phyloP scores from a whole-genome alignment of 2,888 invertebrate species.

The Thereva unica region DNA sequence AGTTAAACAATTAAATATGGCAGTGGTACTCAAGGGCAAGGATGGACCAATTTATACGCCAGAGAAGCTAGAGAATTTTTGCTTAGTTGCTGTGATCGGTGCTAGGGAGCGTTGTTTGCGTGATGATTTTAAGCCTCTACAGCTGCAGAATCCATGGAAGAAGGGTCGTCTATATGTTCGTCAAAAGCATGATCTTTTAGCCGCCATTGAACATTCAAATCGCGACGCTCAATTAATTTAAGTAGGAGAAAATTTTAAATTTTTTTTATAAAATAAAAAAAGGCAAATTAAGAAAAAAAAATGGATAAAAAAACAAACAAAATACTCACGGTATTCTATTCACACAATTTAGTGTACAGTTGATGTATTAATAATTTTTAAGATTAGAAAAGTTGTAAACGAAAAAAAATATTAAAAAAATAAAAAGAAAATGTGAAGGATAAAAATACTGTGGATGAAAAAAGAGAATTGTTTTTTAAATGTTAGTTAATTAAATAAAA shows the following conservation, averaged over 20 bases:
- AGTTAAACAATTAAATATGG: constrained; percentile 94
- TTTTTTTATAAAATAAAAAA: too few relatives aligned
- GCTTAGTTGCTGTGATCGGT: constrained; percentile 93
- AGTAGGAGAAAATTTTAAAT: constrained; percentile 2
- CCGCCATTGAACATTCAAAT: constrained; percentile 85
- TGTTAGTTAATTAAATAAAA: too few relatives aligned
- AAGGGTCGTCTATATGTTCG: constrained; percentile 91
- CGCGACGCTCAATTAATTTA: constrained; percentile 67
- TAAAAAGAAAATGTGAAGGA: too few relatives aligned
- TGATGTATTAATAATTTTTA: too few relatives aligned
- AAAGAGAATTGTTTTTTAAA: too few relatives aligned
- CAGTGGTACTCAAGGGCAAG: constrained; percentile 82
- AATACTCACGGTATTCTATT: too few relatives aligned
- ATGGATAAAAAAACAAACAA: too few relatives aligned
- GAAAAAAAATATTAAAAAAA: too few relatives aligned
- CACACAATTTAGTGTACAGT: too few relatives aligned
- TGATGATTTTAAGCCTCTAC: constrained; percentile 91
- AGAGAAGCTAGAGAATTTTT: constrained; percentile 85
- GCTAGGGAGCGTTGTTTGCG: constrained; percentile 90
- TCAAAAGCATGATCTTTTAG: constrained; percentile 85
- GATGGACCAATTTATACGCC: constrained; percentile 83
- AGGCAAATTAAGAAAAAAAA: too few relatives aligned
- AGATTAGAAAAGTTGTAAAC: too few relatives aligned
- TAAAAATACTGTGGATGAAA: too few relatives aligned
- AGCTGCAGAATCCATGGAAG: constrained; percentile 94